Evolutionary conservation across 2,797 vertebrate species (phyloP).

Genomic region (Neosilurus hyrtlii): DNA sequence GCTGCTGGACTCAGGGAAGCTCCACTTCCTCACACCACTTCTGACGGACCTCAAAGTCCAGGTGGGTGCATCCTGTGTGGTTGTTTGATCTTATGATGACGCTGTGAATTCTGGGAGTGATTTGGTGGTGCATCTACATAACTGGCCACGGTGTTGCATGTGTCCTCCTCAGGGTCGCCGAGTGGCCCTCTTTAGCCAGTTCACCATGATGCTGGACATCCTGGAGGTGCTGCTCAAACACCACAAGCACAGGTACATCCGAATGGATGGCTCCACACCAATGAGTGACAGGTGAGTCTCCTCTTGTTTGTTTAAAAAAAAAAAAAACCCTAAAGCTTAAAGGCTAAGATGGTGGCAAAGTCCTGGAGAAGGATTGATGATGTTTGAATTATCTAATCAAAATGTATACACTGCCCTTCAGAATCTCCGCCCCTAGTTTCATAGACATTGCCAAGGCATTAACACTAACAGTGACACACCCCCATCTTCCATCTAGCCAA

Average conservation of each 20-base stretch:
- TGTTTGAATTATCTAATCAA: no score
- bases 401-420: no score
- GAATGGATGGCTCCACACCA: conserved; percentile 84
- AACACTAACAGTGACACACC: no score
- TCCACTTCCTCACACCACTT: conserved; percentile 70
- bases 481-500: no score
- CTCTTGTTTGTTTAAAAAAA: no score
- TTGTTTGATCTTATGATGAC: neutral
- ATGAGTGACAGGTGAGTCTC: conserved; percentile 76
- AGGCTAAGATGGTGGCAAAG: neutral
- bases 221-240: conserved; percentile 81
- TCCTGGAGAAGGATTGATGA: no score
- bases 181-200: conserved; percentile 85
- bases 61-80: conserved; percentile 47
- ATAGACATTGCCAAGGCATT: no score
- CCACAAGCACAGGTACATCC: conserved; percentile 75
- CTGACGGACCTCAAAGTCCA: conserved; percentile 77
- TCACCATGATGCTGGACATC: conserved; percentile 87
- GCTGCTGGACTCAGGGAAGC: conserved; percentile 84
- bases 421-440: no score
- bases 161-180: conserved; percentile 71
- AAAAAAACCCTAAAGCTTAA: no score
- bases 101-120: no score
- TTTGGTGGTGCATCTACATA: no score
- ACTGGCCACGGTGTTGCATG: no score